Percentiles rank a stretch among this genome's conserved stretches.
These are phyloP conservation scores for Eleutherodactylus coqui DNA, from an alignment of 2,797 vertebrate genomes.

Conservation along the genomic window DNA sequence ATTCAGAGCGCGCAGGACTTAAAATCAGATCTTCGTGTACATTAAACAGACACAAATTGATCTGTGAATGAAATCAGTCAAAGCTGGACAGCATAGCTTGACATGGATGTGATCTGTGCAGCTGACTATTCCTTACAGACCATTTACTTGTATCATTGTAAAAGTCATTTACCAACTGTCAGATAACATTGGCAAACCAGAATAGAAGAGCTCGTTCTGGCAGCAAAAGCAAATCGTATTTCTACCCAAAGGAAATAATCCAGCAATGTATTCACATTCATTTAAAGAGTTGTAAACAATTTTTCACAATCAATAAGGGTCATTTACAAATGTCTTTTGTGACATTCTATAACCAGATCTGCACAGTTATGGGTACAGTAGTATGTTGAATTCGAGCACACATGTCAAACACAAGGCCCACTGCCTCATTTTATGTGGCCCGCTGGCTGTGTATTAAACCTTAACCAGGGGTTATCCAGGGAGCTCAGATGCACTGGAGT, in stretches of 20 bases:
- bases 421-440: too few relatives aligned
- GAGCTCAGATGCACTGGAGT: too few relatives aligned
- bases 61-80: conserved; percentile 64
- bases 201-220: conserved; percentile 55
- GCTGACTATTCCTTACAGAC: conserved; percentile 62
- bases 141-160: conserved; percentile 66
- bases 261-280: conserved; percentile 2
- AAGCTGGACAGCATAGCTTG: conserved; percentile 55
- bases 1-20: conserved; percentile 4
- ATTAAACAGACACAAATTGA: conserved; percentile 62
- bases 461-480: too few relatives aligned
- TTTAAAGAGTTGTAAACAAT: conserved; percentile 12
- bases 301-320: not conserved
- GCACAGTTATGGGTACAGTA: not conserved
- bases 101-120: conserved; percentile 65
- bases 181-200: conserved; percentile 60
- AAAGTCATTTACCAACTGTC: conserved; percentile 63
- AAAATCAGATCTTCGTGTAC: conserved; percentile 23
- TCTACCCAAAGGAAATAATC: conserved; percentile 29
- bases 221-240: conserved; percentile 60
- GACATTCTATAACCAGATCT: not conserved
- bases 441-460: too few relatives aligned
- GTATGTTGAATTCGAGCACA: too few relatives aligned
- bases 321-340: not conserved
- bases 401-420: too few relatives aligned